Evolutionary conservation across 1,140 invertebrate genomes (phyloP), one percentile per base, ranked within the genome.

Genomic region (Atopsyche davidsoni): DNA sequence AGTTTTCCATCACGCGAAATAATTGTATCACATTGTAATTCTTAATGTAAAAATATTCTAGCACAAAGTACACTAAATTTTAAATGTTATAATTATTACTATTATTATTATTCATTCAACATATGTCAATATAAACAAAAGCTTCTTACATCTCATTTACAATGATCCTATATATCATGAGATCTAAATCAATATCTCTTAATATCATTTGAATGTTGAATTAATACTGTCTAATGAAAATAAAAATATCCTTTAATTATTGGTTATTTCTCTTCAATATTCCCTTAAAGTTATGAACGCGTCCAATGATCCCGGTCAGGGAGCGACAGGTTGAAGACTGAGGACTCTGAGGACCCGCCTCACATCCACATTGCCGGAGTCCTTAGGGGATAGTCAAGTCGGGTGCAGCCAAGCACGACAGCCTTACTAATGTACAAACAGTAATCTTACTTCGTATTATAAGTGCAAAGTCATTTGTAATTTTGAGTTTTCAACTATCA

Each of bases 161-260:
- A 57, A 57, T 53, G 55, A 57, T 57, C 46, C 42, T 51, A 53
- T 45, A 51, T 51, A 49, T 53, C 46, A 35, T 57, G 55, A 57
- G 55, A 57, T 57, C 55, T 57, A 53, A 57, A 47, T 50, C 51
- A 57, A 57, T 57, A 57, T 57, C 55, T 57, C 55, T 57, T 57
- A 57, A 57, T 57, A 57, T 57, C 55, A 51, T 50, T 57, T 57
- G 55, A 57, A 57, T 57, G 55, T 57, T 57, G 46, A 46, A 51
- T 57, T 57, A 57, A 57, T 57, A 57, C 55, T 57, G 55, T 53
- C 55, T 57, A 57, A 57, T 53, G 50, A 57, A 53, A 57, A 57
- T 57, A 53, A 53, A 49, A 53, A 53, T 57, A 53, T 53, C 39
- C 38, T 28, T 54, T 34, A 24, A 40, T 44, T 28, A 51, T 52